These are phyloP conservation scores for Tiliacea aurago DNA, from an alignment of 2,888 invertebrate genomes.

Conservation along the genomic window DNA sequence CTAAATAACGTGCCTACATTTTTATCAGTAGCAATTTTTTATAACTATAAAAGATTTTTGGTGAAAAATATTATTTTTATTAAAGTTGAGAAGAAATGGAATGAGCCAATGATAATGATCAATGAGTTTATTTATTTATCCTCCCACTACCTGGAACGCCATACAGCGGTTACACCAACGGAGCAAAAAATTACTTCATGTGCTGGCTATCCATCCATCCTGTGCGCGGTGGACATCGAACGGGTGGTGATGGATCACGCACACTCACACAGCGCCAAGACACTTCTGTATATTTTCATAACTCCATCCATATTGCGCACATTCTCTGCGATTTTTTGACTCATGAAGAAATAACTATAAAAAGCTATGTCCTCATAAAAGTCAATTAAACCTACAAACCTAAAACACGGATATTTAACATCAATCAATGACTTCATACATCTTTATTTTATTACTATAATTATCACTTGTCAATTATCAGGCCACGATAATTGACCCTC, in stretches of 20 bases:
- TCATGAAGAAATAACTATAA: not conserved
- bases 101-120: not conserved
- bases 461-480: conserved; percentile 45
- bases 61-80: not conserved
- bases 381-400: not conserved
- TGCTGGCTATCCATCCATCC: no score
- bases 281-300: no score
- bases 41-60: not conserved
- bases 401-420: conserved; percentile 1
- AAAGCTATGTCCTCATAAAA: conserved; percentile 1
- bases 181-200: no score
- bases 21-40: no score
- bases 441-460: conserved; percentile 17
- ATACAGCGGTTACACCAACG: no score
- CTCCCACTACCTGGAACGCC: no score
- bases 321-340: not conserved
- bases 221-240: no score
- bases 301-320: no score
- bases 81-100: not conserved
- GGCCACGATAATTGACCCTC: conserved; percentile 27
- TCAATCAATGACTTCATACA: conserved; percentile 19
- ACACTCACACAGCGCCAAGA: no score
- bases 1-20: not conserved
- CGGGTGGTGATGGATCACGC: no score
- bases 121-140: not conserved